Evolutionary conservation across 2,797 vertebrate genomes (phyloP).

Genomic region (Varecia variegata): DNA sequence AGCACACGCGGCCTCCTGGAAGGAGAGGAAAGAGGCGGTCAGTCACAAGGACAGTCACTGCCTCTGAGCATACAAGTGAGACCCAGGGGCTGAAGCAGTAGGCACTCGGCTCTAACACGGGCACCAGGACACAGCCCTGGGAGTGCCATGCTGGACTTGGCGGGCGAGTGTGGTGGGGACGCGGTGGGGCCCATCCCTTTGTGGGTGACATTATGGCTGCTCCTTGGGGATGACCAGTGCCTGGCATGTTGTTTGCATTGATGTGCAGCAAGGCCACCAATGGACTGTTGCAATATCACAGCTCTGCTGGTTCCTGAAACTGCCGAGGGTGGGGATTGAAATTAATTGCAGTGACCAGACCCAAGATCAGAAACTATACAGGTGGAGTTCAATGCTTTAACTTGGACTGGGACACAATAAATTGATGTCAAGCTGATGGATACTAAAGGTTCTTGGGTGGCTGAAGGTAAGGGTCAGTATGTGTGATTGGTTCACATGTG

Average conservation of each 20-base stretch:
- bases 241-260: background rate
- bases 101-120: fast-evolving
- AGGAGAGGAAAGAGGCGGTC: background rate
- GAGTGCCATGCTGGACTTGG: background rate
- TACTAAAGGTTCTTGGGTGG: background rate
- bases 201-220: background rate
- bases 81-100: background rate
- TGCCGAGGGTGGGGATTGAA: background rate
- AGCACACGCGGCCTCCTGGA: conserved; percentile 94
- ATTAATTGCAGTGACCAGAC: background rate
- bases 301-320: background rate
- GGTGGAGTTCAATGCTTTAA: background rate
- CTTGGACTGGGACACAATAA: background rate
- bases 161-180: fast-evolving
- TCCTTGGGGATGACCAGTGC: background rate
- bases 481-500: background rate
- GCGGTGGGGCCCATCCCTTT: background rate
- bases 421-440: background rate
- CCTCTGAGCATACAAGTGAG: too few species aligned
- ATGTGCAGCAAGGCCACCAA: too few species aligned
- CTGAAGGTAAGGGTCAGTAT: background rate
- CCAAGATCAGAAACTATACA: background rate
- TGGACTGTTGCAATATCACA: fast-evolving
- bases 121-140: background rate
- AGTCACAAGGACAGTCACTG: background rate